Conservation (phyloP, 2,888 invertebrate genomes). For the Kuschelorhynchus macadamiae region DNA sequence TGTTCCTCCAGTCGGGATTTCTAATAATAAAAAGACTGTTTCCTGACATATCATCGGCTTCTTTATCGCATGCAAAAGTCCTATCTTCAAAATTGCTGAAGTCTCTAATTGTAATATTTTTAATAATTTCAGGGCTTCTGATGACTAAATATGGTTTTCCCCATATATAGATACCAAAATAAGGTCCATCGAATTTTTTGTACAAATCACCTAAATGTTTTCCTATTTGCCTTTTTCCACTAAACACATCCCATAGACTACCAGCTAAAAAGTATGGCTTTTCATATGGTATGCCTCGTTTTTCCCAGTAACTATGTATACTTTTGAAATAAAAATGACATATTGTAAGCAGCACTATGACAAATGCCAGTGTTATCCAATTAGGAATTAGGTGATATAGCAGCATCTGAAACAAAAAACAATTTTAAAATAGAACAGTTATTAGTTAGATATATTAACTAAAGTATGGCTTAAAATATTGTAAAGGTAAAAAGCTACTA, state of each 20-base stretch:
- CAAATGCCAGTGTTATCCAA: constrained; percentile 44
- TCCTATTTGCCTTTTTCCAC: constrained; percentile 62
- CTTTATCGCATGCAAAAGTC: constrained; percentile 68
- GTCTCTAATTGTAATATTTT: constrained; percentile 68
- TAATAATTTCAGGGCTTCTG: constrained; percentile 68
- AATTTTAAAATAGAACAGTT: not conserved
- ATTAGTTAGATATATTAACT: too few relatives aligned
- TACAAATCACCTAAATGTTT: constrained; percentile 64
- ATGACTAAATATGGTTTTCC: constrained; percentile 69
- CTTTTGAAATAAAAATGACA: constrained; percentile 54
- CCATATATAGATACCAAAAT: constrained; percentile 69
- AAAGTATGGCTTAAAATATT: too few relatives aligned
- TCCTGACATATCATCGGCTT: constrained; percentile 67
- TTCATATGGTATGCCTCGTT: constrained; percentile 56
- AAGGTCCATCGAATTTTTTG: constrained; percentile 60
- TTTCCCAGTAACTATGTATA: constrained; percentile 58
- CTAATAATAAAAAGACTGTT: constrained; percentile 68
- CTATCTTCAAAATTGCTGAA: constrained; percentile 70
- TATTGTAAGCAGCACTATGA: constrained; percentile 46
- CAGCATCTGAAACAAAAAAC: constrained; percentile 34
- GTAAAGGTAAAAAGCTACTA: too few relatives aligned
- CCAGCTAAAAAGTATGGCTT: constrained; percentile 57
- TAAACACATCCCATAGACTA: constrained; percentile 58
- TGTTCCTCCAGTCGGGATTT: constrained; percentile 71
- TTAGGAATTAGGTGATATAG: constrained; percentile 20